These are phyloP conservation scores for Phodopus roborovskii DNA, from an alignment of 2,113 vertebrate genomes.

Conservation along the genomic window DNA sequence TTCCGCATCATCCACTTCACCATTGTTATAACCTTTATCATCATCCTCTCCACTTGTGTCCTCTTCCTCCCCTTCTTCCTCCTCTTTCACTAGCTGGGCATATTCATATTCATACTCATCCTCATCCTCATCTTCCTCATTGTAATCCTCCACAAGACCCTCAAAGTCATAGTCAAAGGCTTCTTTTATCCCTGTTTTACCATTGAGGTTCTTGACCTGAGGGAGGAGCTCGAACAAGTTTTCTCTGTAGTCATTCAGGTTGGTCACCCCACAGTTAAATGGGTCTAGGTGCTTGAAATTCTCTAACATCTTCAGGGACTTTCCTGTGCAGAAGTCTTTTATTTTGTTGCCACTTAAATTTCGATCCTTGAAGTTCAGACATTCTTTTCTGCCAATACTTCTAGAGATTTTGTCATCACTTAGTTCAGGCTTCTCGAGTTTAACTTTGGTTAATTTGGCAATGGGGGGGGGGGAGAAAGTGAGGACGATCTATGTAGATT, in stretches of 20 bases:
- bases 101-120: slow-evolving; percentile 97
- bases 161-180: slow-evolving; percentile 94
- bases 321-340: slow-evolving; percentile 98
- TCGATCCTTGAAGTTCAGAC: slow-evolving; percentile 97
- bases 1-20: slow-evolving; percentile 90
- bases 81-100: slow-evolving; percentile 92
- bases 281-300: slow-evolving; percentile 97
- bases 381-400: slow-evolving; percentile 96
- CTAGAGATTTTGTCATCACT: slow-evolving; percentile 99
- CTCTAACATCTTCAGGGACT: slow-evolving; percentile 97
- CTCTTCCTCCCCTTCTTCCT: slow-evolving; percentile 94
- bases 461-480: slow-evolving; percentile 92
- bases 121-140: slow-evolving; percentile 85
- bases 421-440: slow-evolving; percentile 99
- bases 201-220: slow-evolving; percentile 95
- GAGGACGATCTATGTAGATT: slow-evolving; percentile 91
- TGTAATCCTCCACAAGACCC: slow-evolving; percentile 90
- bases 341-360: slow-evolving; percentile 99
- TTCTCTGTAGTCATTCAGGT: slow-evolving; percentile 97
- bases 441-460: slow-evolving; percentile 95
- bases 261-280: slow-evolving; percentile 98
- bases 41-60: slow-evolving; percentile 89
- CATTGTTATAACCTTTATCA: slow-evolving; percentile 92
- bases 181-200: slow-evolving; percentile 97
- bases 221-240: slow-evolving; percentile 97